A percentile compares a stretch with the other conserved stretches of the same genome.
Conservation (phyloP, 1,140 invertebrate species). For the Drosophila oshimai region DNA sequence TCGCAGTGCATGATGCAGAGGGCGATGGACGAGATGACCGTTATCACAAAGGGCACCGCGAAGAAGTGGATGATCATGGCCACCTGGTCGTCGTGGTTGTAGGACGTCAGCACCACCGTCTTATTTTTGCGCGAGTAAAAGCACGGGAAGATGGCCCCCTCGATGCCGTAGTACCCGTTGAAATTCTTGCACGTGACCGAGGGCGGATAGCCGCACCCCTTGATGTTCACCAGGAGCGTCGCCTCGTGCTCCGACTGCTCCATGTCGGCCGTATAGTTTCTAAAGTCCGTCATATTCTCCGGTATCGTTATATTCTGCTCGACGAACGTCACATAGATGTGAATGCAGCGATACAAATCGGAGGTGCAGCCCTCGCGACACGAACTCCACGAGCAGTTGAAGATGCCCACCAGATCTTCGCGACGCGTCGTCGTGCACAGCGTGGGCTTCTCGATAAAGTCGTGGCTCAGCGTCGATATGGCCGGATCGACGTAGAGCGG, state of each 20-base stretch:
- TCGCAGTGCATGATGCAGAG: conserved; percentile 93
- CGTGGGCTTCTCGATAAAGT: conserved; percentile 91
- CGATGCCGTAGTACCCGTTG: conserved; percentile 88
- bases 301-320: conserved; percentile 81
- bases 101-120: conserved; percentile 90
- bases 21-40: conserved; percentile 90
- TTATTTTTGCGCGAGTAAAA: conserved; percentile 92
- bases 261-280: conserved; percentile 76
- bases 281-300: conserved; percentile 77
- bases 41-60: conserved; percentile 91
- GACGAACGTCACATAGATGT: conserved; percentile 90
- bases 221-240: conserved; percentile 90
- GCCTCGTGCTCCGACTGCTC: conserved; percentile 85
- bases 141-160: conserved; percentile 91
- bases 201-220: conserved; percentile 95
- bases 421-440: conserved; percentile 89
- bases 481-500: conserved; percentile 94
- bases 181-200: conserved; percentile 92
- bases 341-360: conserved; percentile 92
- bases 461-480: conserved; percentile 92
- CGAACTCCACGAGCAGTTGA: conserved; percentile 93
- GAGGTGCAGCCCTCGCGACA: conserved; percentile 94
- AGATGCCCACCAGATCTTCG: conserved; percentile 90
- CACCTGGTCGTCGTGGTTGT: conserved; percentile 90
- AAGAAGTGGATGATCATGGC: conserved; percentile 91